Evolutionary conservation across 2,113 vertebrate species (phyloP).

Genomic region (Ciconia stormi): DNA sequence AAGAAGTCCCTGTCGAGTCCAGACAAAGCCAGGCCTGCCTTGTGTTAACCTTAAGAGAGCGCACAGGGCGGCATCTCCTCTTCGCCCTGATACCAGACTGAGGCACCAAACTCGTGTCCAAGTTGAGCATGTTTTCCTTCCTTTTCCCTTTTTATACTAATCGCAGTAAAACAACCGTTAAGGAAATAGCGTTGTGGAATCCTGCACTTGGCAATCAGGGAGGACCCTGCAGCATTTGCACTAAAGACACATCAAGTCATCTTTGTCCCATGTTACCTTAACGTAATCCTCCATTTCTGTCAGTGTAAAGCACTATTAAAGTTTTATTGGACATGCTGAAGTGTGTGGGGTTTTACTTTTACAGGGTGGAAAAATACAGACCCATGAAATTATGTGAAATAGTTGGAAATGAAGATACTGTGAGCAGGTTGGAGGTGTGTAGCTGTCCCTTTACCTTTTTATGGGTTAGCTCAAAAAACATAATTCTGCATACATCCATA

Average conservation of each 20-base stretch:
- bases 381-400: conserved; percentile 86
- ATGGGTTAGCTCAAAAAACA: background rate
- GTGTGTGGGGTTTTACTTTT: background rate
- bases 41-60: accelerated
- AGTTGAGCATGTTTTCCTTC: accelerated
- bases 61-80: accelerated
- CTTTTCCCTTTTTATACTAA: background rate
- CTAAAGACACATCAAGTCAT: background rate
- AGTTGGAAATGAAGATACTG: conserved; percentile 94
- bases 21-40: background rate
- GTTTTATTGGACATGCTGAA: background rate
- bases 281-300: background rate
- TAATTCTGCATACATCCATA: background rate
- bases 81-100: background rate
- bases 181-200: background rate
- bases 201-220: background rate
- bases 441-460: background rate
- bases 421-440: conserved; percentile 90
- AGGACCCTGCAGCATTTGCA: background rate
- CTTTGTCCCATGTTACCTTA: accelerated
- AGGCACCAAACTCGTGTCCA: background rate
- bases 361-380: conserved; percentile 96
- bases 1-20: accelerated
- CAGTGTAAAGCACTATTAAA: background rate
- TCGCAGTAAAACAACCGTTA: background rate